Evolutionary conservation across 2,797 vertebrate species (phyloP), one percentile per base, ranked within the genome.

Genomic region (Helostoma temminkii): DNA sequence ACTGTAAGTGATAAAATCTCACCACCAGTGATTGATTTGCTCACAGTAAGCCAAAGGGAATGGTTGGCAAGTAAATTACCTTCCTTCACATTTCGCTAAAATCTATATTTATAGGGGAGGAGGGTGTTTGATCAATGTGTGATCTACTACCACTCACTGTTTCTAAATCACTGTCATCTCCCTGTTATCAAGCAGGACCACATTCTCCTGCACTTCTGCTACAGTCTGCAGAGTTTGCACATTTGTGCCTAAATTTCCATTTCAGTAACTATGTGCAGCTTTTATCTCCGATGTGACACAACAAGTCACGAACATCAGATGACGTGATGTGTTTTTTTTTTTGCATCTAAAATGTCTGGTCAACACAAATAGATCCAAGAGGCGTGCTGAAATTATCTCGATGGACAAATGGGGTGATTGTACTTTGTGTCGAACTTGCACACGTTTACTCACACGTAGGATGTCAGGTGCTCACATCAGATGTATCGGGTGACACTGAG

Each of bases 1-100:
- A 68, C 68, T 85, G 86, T 62, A 75, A 74, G 74, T 78, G 83
- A 87, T 88, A 80, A 84, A 80, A 76, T 86, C 86, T 76, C 56
- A 59, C 50, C 66, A 26, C 30, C 66, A 3, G 59, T 62, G 74
- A 82, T 77, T 81, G 85, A 83, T 85, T 76, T 54, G 26, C 60
- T 46, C 43, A 22, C n/a, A 49, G 45, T 2, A 56, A 83, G 78
- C 71, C 56, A 57, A 73, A 73, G 70, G 74, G 64, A 74, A 62
- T 14, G 12, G 59, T 30, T 80, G 74, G 76, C 64, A 66, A 84
- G 74, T 81, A 78, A 84, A 83, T 84, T 75, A 87, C 78, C 76
- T 82, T 80, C 72, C 55, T 74, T 84, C 76, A 84, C 80, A 76
- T 79, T 87, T 75, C 70, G 62, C 57, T 61, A 75, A 84, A 84